These are phyloP conservation scores for Acinonyx jubatus DNA, from an alignment of 2,113 vertebrate species.

Conservation along the genomic window DNA sequence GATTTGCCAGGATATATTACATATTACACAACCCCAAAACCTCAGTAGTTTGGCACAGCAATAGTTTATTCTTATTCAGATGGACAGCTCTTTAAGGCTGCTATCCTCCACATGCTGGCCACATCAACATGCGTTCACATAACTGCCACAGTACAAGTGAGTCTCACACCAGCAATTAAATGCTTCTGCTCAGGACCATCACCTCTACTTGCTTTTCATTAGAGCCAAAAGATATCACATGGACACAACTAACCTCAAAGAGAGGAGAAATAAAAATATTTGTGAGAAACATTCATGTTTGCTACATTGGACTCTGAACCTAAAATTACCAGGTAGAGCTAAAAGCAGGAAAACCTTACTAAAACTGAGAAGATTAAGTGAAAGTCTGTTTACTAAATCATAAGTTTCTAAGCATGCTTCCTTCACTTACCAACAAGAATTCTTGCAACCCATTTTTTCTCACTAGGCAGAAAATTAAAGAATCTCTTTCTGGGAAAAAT, in stretches of 20 bases:
- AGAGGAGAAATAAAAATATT: not conserved
- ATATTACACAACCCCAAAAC: conserved; percentile 12
- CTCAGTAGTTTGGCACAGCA: not conserved
- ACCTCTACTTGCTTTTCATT: not conserved
- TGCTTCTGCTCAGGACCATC: not conserved
- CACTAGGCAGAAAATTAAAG: not conserved
- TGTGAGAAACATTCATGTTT: not conserved
- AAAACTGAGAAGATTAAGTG: not conserved
- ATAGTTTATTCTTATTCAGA: not conserved
- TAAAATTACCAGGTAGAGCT: not conserved
- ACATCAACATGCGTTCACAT: not conserved
- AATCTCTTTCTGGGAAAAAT: not conserved
- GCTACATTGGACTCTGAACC: not conserved
- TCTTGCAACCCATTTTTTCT: not conserved
- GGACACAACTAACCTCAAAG: not conserved
- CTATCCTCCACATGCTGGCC: not conserved
- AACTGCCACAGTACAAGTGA: not conserved
- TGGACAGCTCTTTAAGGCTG: not conserved
- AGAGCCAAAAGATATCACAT: not conserved
- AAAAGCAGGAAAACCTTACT: not conserved
- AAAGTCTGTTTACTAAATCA: not conserved
- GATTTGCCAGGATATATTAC: not conserved
- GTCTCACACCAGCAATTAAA: not conserved
- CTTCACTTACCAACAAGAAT: not conserved
- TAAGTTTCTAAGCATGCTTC: not conserved